These are phyloP conservation scores for Vidua chalybeata DNA, from an alignment of 2,113 vertebrate species.

Conservation along the genomic window DNA sequence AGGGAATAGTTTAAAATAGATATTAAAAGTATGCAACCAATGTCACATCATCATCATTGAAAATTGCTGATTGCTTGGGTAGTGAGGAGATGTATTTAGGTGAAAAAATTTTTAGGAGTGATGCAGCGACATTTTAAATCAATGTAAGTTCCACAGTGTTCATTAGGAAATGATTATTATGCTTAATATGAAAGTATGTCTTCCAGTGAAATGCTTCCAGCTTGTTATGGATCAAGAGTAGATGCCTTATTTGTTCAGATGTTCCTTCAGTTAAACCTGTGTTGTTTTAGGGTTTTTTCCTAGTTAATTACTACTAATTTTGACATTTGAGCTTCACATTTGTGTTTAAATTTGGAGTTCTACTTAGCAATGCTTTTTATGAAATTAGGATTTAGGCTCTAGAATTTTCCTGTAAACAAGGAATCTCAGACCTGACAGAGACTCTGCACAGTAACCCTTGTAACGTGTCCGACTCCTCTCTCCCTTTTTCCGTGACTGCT, in stretches of 20 bases:
- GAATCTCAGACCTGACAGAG: not conserved
- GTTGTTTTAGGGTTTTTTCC: not conserved
- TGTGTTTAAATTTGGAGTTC: not conserved
- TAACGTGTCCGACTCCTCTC: not conserved
- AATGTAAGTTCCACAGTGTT: not conserved
- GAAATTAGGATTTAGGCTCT: not conserved
- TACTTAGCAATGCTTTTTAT: not conserved
- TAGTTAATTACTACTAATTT: not conserved
- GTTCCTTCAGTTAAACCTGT: not conserved
- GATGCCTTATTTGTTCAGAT: not conserved
- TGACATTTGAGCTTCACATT: not conserved
- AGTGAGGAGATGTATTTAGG: not conserved
- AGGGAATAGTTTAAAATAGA: not conserved
- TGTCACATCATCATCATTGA: not conserved
- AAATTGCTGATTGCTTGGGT: not conserved
- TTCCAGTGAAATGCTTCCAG: not conserved
- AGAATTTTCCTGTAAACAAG: not conserved
- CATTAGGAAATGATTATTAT: not conserved
- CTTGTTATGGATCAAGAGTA: not conserved
- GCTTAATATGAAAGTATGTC: not conserved
- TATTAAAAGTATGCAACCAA: not conserved
- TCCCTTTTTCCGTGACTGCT: constrained; percentile 85
- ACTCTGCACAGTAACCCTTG: not conserved
- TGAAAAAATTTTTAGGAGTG: not conserved
- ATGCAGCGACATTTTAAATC: not conserved